Evolutionary conservation across 2,797 vertebrate species (phyloP).

Genomic region (Odontamblyopus rebecca): DNA sequence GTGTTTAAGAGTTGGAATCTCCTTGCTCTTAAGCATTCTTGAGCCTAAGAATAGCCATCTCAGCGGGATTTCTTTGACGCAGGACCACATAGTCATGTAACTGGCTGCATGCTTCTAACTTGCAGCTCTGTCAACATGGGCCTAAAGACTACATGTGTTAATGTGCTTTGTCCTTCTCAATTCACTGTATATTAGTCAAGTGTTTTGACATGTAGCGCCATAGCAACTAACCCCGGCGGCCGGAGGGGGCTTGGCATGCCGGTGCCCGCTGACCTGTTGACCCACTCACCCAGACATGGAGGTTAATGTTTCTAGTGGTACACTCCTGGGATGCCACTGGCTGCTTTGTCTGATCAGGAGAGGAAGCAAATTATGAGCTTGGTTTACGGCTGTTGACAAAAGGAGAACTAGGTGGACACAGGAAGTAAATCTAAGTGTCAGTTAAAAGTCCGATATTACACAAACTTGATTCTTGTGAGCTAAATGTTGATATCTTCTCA

Average conservation of each 20-base stretch:
- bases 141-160: constrained; percentile 20
- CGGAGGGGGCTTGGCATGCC: constrained; percentile 27
- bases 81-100: constrained; percentile 49
- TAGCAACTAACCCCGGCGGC: constrained; percentile 5
- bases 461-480: too few species aligned
- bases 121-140: constrained; percentile 31
- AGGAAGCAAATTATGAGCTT: constrained; percentile 7
- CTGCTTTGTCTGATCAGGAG: constrained; percentile 12
- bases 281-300: constrained; percentile 24
- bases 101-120: constrained; percentile 37
- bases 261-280: constrained; percentile 46
- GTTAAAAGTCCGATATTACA: neutral
- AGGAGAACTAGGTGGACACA: neutral
- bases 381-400: neutral
- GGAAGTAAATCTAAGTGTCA: neutral
- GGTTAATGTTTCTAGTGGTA: constrained; percentile 22
- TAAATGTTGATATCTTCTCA: too few species aligned
- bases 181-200: neutral
- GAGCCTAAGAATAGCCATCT: constrained; percentile 62
- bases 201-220: constrained; percentile 16
- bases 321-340: constrained; percentile 25
- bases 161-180: constrained; percentile 10
- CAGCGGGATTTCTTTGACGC: constrained; percentile 55
- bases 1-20: neutral
- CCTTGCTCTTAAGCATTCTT: constrained; percentile 28